These are phyloP conservation scores for Albula glossodonta DNA, from an alignment of 2,113 vertebrate genomes.

Conservation along the genomic window DNA sequence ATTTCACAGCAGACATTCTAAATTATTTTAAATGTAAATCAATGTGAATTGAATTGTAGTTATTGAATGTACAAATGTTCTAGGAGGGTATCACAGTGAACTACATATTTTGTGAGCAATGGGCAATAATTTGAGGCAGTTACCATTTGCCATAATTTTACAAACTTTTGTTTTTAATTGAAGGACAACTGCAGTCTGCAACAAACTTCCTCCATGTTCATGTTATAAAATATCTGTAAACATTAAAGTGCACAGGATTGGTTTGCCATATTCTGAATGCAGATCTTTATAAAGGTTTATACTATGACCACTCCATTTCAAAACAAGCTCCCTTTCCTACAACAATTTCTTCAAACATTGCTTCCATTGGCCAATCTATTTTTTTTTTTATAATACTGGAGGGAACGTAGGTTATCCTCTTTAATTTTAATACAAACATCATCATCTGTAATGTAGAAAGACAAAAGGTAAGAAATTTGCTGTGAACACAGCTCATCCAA, in stretches of 20 bases:
- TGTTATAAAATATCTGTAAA: slow-evolving; percentile 72
- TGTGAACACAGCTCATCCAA: slow-evolving; percentile 40
- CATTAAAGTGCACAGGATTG: slow-evolving; percentile 73
- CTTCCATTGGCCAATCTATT: slow-evolving; percentile 30
- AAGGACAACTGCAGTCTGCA: slow-evolving; percentile 62
- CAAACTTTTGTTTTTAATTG: slow-evolving; percentile 63
- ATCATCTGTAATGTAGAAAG: slow-evolving; percentile 72
- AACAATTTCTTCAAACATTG: slow-evolving; percentile 24
- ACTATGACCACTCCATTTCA: slow-evolving; percentile 62
- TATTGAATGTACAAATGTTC: neutral
- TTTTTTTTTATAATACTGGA: slow-evolving; percentile 60
- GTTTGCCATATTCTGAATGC: slow-evolving; percentile 54
- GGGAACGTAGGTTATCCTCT: slow-evolving; percentile 54
- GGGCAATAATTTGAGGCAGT: slow-evolving; percentile 10
- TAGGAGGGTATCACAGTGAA: neutral
- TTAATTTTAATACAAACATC: slow-evolving; percentile 65
- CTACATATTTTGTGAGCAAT: neutral
- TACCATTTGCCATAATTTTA: slow-evolving; percentile 27
- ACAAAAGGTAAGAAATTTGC: slow-evolving; percentile 70
- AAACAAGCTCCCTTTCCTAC: slow-evolving; percentile 5
- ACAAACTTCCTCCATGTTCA: slow-evolving; percentile 57
- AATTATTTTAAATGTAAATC: too few species aligned
- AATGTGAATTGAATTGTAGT: neutral
- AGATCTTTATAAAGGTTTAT: slow-evolving; percentile 68
- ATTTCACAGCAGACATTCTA: too few species aligned